Percentiles rank a stretch among this genome's conserved stretches.
These are phyloP conservation scores for Lithobates sylvaticus DNA, from an alignment of 2,797 vertebrate genomes.

Conservation along the genomic window DNA sequence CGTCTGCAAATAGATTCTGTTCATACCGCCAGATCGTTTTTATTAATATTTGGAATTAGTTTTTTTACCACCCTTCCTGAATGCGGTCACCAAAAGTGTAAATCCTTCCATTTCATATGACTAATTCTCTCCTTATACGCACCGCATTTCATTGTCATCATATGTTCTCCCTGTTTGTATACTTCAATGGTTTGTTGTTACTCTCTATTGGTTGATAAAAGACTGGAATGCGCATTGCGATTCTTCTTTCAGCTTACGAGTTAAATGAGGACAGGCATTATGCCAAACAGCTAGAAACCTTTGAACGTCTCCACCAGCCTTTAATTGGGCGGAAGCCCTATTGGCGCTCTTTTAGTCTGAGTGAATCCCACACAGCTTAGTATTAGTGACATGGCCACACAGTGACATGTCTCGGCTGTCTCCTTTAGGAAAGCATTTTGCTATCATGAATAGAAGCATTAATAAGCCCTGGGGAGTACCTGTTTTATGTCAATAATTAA, in stretches of 20 bases:
- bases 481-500: conserved; percentile 3
- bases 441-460: conserved; percentile 20
- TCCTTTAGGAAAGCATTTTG: conserved; percentile 13
- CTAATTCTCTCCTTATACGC: too few relatives aligned
- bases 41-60: too few relatives aligned
- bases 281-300: conserved; percentile 34
- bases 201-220: background rate
- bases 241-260: conserved; percentile 22
- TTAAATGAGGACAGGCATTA: conserved; percentile 39
- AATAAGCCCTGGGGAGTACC: background rate
- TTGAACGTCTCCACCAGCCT: conserved; percentile 12
- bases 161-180: background rate
- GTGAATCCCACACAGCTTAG: conserved; percentile 28
- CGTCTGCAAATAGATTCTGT: too few relatives aligned
- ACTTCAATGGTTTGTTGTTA: background rate
- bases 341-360: background rate
- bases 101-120: too few relatives aligned
- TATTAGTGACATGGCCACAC: conserved; percentile 3
- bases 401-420: background rate
- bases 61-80: too few relatives aligned
- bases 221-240: conserved; percentile 6
- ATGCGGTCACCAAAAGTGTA: too few relatives aligned
- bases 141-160: background rate
- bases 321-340: conserved; percentile 33
- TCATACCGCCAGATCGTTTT: too few relatives aligned